Conservation (phyloP, 2,113 vertebrate genomes). For the Panthera leo region DNA sequence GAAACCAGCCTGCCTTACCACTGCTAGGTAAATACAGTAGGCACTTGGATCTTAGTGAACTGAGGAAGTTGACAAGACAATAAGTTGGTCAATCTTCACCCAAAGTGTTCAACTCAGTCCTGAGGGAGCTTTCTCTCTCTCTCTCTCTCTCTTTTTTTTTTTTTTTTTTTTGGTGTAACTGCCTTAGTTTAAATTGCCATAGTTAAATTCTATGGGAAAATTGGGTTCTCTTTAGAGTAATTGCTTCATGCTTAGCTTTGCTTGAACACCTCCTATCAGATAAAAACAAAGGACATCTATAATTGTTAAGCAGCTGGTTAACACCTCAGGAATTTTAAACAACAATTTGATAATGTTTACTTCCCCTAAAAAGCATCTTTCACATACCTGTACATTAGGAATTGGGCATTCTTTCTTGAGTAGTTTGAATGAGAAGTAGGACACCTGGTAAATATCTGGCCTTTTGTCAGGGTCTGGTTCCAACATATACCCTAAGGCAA, state of each 20-base stretch:
- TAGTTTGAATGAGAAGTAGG: constrained; percentile 96
- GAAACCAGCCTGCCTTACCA: background rate
- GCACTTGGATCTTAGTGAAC: background rate
- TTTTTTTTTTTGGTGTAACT: background rate
- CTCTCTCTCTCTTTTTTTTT: background rate
- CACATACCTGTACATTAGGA: constrained; percentile 94
- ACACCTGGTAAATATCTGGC: constrained; percentile 98
- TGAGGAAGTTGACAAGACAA: background rate
- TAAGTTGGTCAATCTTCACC: background rate
- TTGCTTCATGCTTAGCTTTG: constrained; percentile 19
- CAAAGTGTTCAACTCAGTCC: background rate
- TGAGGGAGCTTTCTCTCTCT: background rate
- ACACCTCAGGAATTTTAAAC: background rate
- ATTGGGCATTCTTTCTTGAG: constrained; percentile 93
- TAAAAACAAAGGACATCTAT: constrained; percentile 28
- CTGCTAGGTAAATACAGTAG: background rate
- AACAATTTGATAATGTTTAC: background rate
- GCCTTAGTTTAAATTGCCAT: background rate
- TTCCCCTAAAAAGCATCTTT: background rate
- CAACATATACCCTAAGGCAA: constrained; percentile 94
- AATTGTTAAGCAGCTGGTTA: constrained; percentile 21
- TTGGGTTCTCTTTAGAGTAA: constrained; percentile 1
- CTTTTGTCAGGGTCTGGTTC: constrained; percentile 97
- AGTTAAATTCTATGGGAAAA: constrained; percentile 52
- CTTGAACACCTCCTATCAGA: background rate